These are phyloP conservation scores for Progne subis DNA, from an alignment of 2,113 vertebrate species.

Conservation along the genomic window DNA sequence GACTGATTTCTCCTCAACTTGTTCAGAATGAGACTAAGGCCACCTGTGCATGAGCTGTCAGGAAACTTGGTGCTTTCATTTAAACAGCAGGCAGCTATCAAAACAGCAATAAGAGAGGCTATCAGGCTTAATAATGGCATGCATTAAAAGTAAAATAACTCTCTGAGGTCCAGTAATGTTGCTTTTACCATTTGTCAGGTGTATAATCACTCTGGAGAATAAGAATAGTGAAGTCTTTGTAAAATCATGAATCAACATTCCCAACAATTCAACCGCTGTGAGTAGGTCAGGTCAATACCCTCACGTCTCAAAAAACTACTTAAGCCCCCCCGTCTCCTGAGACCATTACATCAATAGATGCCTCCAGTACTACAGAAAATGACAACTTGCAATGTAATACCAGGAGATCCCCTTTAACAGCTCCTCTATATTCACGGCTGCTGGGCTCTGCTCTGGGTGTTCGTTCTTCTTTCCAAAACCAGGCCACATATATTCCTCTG, in stretches of 20 bases:
- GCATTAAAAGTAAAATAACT: slow-evolving; percentile 58
- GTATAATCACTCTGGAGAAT: slow-evolving; percentile 67
- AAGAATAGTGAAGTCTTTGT: slow-evolving; percentile 75
- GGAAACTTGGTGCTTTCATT: slow-evolving; percentile 55
- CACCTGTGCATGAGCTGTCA: slow-evolving; percentile 71
- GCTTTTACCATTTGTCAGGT: slow-evolving; percentile 74
- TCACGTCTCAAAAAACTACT: slow-evolving; percentile 62
- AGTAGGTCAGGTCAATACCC: slow-evolving; percentile 59
- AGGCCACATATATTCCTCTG: background rate
- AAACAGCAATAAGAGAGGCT: slow-evolving; percentile 68
- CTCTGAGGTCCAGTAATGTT: slow-evolving; percentile 65
- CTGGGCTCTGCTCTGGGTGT: background rate
- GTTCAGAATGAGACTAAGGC: slow-evolving; percentile 46
- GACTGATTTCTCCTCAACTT: slow-evolving; percentile 53
- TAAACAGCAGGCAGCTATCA: slow-evolving; percentile 75
- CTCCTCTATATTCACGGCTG: slow-evolving; percentile 46
- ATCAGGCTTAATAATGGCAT: slow-evolving; percentile 58
- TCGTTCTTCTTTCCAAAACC: slow-evolving; percentile 10
- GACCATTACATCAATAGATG: slow-evolving; percentile 60
- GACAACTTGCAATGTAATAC: slow-evolving; percentile 61
- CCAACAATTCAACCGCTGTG: slow-evolving; percentile 72
- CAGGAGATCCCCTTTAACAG: slow-evolving; percentile 23
- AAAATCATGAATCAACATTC: slow-evolving; percentile 66
- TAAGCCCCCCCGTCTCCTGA: slow-evolving; percentile 41
- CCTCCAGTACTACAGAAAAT: slow-evolving; percentile 16